Conservation (phyloP, 2,888 invertebrate species). For the Drosophila pegasa region DNA sequence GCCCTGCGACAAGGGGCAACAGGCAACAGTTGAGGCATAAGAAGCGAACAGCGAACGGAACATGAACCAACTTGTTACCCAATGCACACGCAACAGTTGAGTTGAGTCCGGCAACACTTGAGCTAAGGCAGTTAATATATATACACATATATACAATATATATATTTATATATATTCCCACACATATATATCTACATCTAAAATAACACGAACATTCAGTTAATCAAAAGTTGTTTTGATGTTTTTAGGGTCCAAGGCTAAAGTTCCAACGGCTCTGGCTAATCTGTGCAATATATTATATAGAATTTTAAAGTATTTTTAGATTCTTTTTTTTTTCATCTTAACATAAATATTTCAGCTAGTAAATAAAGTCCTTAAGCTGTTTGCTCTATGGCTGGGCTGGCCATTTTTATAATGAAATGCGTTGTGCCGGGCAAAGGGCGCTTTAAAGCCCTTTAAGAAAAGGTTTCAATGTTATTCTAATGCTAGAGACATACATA, state of each 20-base stretch:
- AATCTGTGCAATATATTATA: neutral
- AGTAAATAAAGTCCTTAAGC: neutral
- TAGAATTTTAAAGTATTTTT: neutral
- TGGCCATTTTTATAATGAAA: neutral
- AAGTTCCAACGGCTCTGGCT: neutral
- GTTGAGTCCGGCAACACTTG: neutral
- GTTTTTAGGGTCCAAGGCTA: neutral
- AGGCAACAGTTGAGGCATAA: slow-evolving; percentile 23
- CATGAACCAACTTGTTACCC: slow-evolving; percentile 23
- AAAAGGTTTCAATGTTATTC: no score
- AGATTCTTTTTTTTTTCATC: neutral
- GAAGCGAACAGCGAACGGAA: slow-evolving; percentile 32
- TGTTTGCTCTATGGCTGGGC: neutral
- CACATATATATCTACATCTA: neutral
- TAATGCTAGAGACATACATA: no score
- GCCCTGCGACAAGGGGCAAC: slow-evolving; percentile 14
- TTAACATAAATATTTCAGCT: no score
- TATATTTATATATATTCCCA: neutral
- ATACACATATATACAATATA: neutral
- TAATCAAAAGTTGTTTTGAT: neutral
- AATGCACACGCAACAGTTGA: slow-evolving; percentile 21
- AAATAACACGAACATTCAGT: neutral
- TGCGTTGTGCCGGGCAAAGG: neutral
- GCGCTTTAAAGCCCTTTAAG: no score
- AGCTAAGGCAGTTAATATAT: neutral